These are phyloP conservation scores for Tipula helvola DNA, from an alignment of 2,888 invertebrate genomes.

Conservation along the genomic window DNA sequence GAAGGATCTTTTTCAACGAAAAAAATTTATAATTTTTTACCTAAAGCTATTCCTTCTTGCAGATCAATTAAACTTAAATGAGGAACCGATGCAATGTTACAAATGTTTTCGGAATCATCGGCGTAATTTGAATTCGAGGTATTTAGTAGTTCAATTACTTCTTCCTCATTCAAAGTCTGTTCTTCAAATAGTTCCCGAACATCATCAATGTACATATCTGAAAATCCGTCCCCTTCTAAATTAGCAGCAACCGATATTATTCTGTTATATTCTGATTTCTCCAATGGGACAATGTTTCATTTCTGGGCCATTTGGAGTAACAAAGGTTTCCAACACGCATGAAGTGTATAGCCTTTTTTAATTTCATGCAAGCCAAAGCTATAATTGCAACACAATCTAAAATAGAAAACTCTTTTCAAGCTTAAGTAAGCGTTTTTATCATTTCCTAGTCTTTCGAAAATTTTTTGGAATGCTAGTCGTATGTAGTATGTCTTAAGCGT, in stretches of 20 bases:
- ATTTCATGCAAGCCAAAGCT: background rate
- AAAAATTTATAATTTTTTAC: too few species aligned
- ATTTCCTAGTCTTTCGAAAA: background rate
- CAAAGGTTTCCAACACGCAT: background rate
- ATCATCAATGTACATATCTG: background rate
- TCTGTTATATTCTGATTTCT: background rate
- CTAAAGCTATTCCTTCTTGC: too few species aligned
- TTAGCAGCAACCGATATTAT: too few species aligned
- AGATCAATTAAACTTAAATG: too few species aligned
- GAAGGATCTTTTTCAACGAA: background rate
- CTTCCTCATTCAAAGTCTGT: too few species aligned
- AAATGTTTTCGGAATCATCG: conserved; percentile 5
- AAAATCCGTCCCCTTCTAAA: background rate
- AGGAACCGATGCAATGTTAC: background rate
- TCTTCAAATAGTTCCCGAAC: background rate
- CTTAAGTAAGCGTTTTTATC: background rate
- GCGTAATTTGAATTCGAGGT: background rate
- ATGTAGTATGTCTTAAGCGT: background rate
- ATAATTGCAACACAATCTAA: too few species aligned
- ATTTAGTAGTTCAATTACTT: too few species aligned
- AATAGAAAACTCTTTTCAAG: background rate
- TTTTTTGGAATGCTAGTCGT: too few species aligned
- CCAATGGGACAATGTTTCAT: background rate
- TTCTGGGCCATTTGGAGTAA: background rate
- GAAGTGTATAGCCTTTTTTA: background rate